Base-by-base conservation (phyloP, 2,797 vertebrate species). In the Syngnathus rostellatus region DNA sequence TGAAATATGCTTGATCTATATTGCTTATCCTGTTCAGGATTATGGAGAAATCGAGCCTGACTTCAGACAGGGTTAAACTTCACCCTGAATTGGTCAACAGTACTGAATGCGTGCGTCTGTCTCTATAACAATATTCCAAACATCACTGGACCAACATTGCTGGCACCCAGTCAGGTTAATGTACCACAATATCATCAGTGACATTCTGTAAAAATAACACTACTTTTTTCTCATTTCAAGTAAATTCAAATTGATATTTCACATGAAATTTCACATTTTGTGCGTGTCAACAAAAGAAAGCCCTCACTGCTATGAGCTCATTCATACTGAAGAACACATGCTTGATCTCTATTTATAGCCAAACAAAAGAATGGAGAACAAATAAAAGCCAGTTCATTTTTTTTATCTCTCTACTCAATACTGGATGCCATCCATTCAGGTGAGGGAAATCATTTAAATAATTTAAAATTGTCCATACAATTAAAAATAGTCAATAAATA, bases 301-400 rank as follows among this genome's bases (percentile, higher is more conserved):
- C 60, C 8, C 16, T 48, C 25, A 19, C 62, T 63, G 25, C 3
- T 48, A 31, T 11, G 25, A 63, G 43, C 45, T 37, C 45, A 37
- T 63, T 12, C 45, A 37, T 14, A 2, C 60, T 43, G 39, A 62
- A 62, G 8, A 17, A 17, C 14, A 21, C 48, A 43, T 67, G 54
- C 51, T 62, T 62, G 16, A 16, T 70, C 64, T 67, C 62, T 63
- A 55, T 76, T 67, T 53, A 62, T 9, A 63, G 37, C 64, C 62
- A 62, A 50, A 70, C 68, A 73, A 75, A 72, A 68, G 38, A 65
- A 53, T 10, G 31, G 19, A 41, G 31, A 76, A 67, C 62, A 77
- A 68, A 75, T 45, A 45, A 46, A 38, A 21, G 60, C 64, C 58
- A 65, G 64, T 14, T 77, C 62, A 64, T 51, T 73, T 55, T 55